Percentiles rank a stretch among this genome's conserved stretches.
These are phyloP conservation scores for Panthera uncia DNA, from an alignment of 2,113 vertebrate genomes.

Conservation along the genomic window DNA sequence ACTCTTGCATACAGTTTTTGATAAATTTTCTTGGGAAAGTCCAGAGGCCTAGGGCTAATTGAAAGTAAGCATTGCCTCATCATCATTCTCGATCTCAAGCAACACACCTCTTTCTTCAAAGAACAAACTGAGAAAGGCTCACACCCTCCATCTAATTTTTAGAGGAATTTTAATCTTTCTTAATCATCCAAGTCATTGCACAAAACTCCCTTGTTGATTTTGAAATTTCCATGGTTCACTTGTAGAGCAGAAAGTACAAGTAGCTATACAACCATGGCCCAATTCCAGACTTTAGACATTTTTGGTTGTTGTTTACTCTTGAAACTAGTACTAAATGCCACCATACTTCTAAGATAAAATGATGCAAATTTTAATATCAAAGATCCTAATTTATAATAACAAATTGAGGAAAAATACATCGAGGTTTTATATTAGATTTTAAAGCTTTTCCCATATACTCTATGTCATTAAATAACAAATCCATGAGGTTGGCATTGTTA, in stretches of 20 bases:
- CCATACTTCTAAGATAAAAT: neutral
- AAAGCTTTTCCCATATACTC: neutral
- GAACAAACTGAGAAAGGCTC: neutral
- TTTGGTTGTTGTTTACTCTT: neutral
- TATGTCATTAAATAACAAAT: neutral
- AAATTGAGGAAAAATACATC: neutral
- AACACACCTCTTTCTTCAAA: neutral
- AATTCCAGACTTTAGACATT: slow-evolving; percentile 24
- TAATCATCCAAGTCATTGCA: neutral
- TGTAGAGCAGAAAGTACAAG: neutral
- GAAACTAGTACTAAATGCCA: neutral
- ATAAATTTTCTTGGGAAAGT: neutral
- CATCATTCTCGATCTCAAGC: neutral
- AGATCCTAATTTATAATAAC: slow-evolving; percentile 12
- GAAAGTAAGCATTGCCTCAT: neutral
- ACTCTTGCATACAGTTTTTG: neutral
- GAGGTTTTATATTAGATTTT: neutral
- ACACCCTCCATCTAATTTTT: neutral
- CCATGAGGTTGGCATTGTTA: neutral
- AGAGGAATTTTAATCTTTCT: slow-evolving; percentile 37
- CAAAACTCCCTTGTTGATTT: neutral
- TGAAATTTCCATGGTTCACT: slow-evolving; percentile 36
- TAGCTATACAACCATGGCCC: neutral
- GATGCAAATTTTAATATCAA: neutral
- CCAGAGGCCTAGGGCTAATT: neutral